Conservation (phyloP, 1,140 invertebrate genomes). For the Calephelis nemesis region DNA sequence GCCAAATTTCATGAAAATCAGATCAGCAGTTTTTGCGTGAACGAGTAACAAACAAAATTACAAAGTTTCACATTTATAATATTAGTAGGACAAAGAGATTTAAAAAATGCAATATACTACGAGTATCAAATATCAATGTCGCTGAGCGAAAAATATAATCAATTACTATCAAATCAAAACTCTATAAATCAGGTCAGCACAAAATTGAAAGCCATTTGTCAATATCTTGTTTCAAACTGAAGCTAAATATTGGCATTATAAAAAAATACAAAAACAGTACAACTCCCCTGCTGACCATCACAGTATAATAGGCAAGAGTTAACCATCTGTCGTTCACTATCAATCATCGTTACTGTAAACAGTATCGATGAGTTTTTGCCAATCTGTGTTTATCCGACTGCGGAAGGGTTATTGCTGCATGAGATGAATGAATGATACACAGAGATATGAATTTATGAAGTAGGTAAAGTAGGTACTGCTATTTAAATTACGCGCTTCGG, state of each 20-base stretch:
- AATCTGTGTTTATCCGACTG: not conserved
- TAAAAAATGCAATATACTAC: too few species aligned
- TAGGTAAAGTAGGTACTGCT: too few species aligned
- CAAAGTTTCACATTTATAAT: too few species aligned
- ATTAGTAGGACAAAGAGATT: too few species aligned
- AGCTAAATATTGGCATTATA: slow-evolving; percentile 18
- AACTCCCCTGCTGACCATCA: slow-evolving; percentile 31
- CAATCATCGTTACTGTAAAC: slow-evolving; percentile 65
- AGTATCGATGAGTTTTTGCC: slow-evolving; percentile 55
- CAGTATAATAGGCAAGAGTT: slow-evolving; percentile 64
- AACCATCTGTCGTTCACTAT: slow-evolving; percentile 65
- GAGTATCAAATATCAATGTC: too few species aligned
- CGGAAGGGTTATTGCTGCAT: too few species aligned
- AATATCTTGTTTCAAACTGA: not conserved
- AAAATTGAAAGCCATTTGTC: not conserved
- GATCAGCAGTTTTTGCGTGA: too few species aligned
- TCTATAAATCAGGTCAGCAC: not conserved
- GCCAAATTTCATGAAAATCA: too few species aligned
- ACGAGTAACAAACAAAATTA: too few species aligned
- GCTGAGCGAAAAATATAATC: not conserved
- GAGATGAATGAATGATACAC: too few species aligned
- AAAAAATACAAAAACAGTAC: not conserved
- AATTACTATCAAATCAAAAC: not conserved
- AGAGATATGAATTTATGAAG: too few species aligned
- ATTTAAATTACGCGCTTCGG: too few species aligned